Percentiles rank a stretch among this genome's conserved stretches.
phyloP scores from a whole-genome alignment of 1,140 invertebrate species.

The Halictus rubicundus region DNA sequence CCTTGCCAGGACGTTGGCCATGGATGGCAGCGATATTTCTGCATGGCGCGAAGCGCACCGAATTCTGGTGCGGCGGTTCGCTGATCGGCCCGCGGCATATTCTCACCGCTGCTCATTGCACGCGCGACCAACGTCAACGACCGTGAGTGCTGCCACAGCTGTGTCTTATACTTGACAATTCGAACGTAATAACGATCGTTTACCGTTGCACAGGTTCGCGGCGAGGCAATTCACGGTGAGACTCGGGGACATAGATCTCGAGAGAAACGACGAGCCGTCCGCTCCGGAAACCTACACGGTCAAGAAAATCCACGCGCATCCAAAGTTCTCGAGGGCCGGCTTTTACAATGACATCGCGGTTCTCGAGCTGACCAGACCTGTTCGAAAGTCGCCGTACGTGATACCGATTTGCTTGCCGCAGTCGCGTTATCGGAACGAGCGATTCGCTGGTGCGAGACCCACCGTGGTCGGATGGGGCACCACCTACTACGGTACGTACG shows the following conservation, averaged over 20 bases:
- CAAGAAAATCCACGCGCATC: conserved; percentile 88
- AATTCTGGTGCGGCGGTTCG: conserved; percentile 97
- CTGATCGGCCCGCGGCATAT: conserved; percentile 90
- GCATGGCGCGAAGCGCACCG: conserved; percentile 90
- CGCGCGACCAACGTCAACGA: conserved; percentile 90
- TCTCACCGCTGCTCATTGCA: conserved; percentile 96
- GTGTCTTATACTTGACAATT: too few relatives aligned
- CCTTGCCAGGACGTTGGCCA: conserved; percentile 91
- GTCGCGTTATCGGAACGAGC: conserved; percentile 80
- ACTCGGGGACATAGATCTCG: conserved; percentile 93
- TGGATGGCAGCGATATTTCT: conserved; percentile 97
- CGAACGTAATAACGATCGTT: too few relatives aligned
- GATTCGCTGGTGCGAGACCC: conserved; percentile 87
- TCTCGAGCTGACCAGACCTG: conserved; percentile 87
- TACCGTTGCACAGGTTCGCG: conserved; percentile 84
- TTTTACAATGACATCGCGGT: conserved; percentile 97
- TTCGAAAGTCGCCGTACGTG: conserved; percentile 90
- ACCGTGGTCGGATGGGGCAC: conserved; percentile 97
- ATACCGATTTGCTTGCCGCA: conserved; percentile 93
- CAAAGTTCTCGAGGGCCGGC: conserved; percentile 90
- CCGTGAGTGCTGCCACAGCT: conserved; percentile 84
- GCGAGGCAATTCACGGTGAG: conserved; percentile 93
- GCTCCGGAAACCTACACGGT: conserved; percentile 89
- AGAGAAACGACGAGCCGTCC: conserved; percentile 90
- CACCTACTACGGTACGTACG: conserved; percentile 87